Conservation (phyloP, 1,140 invertebrate species). For the Cardiocondyla obscurior region DNA sequence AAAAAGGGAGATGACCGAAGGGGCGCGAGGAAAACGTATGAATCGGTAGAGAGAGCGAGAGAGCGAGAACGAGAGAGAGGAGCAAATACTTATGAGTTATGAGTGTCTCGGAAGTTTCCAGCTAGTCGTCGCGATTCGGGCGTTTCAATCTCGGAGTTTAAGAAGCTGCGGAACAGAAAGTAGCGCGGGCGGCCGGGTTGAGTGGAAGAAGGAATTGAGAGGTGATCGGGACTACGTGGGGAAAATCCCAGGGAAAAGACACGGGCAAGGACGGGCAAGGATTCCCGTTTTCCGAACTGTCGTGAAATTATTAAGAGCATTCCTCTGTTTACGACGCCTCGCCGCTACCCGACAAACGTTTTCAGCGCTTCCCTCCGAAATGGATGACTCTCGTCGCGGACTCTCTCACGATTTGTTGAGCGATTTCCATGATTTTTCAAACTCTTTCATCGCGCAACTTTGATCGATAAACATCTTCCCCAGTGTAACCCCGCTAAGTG, state of each 20-base stretch:
- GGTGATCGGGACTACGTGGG: slow-evolving; percentile 20
- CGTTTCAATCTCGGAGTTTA: slow-evolving; percentile 54
- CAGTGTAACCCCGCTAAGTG: background rate
- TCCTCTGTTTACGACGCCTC: slow-evolving; percentile 40
- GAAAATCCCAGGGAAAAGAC: slow-evolving; percentile 28
- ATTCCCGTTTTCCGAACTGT: slow-evolving; percentile 47
- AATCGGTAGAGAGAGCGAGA: background rate
- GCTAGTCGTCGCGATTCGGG: slow-evolving; percentile 36
- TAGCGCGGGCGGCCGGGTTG: background rate
- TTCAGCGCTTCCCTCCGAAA: background rate
- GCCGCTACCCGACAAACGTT: background rate
- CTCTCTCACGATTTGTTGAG: slow-evolving; percentile 39
- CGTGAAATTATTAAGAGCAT: slow-evolving; percentile 63
- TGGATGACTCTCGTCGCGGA: slow-evolving; percentile 41
- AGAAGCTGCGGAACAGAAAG: background rate
- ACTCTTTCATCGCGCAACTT: background rate
- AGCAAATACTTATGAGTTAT: slow-evolving; percentile 59
- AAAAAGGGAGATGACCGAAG: background rate
- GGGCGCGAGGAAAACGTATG: background rate
- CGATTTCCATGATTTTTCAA: slow-evolving; percentile 40
- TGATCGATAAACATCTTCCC: background rate
- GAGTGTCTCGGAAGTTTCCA: slow-evolving; percentile 57
- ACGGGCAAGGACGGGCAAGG: background rate
- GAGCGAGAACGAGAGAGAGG: background rate
- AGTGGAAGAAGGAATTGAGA: slow-evolving; percentile 23